These are phyloP conservation scores for Frankliniella intonsa DNA, from an alignment of 2,888 invertebrate species.

Conservation along the genomic window DNA sequence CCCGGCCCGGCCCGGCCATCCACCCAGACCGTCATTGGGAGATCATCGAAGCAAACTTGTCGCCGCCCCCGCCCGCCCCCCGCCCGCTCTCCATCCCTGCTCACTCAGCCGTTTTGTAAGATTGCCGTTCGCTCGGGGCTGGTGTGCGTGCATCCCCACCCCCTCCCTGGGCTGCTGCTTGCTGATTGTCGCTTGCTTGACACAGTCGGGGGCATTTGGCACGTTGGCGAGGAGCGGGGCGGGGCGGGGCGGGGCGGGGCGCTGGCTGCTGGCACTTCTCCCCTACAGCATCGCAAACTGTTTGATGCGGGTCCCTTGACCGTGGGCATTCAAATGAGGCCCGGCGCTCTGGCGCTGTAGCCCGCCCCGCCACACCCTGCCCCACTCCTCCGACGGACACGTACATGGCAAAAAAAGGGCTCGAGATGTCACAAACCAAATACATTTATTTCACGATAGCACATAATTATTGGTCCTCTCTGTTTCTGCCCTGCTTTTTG, in stretches of 20 bases:
- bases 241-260: background rate
- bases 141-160: background rate
- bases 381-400: too few relatives aligned
- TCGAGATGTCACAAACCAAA: too few relatives aligned
- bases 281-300: too few relatives aligned
- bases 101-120: conserved; percentile 18
- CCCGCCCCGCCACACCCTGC: too few relatives aligned
- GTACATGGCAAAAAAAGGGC: too few relatives aligned
- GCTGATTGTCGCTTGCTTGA: background rate
- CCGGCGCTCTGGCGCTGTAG: too few relatives aligned
- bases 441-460: too few relatives aligned
- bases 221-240: background rate
- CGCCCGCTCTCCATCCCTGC: background rate
- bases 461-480: too few relatives aligned
- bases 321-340: conserved; percentile 15
- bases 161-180: background rate
- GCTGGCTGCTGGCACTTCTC: background rate
- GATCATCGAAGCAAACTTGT: conserved; percentile 16
- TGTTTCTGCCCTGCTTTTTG: too few relatives aligned
- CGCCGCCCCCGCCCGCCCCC: background rate
- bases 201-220: conserved; percentile 14
- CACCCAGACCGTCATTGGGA: background rate
- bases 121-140: background rate
- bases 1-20: background rate
- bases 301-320: background rate